phyloP scores from a whole-genome alignment of 1,140 invertebrate species.

The Leucophenga varia region DNA sequence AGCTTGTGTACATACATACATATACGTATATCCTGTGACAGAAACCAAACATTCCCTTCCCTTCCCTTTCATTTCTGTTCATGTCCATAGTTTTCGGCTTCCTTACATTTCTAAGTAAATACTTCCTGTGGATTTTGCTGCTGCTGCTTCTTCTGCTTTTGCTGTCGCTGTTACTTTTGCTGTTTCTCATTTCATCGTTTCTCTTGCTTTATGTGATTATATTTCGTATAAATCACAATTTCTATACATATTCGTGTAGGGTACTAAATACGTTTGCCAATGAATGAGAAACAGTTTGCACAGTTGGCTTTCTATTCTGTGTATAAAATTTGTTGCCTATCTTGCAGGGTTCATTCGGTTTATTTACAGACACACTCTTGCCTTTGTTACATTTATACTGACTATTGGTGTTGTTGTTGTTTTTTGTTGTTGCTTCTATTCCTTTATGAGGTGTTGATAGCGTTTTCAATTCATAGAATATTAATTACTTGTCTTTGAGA shows the following conservation, averaged over 20 bases:
- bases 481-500: constrained; percentile 46
- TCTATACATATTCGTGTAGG: no score
- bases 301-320: constrained; percentile 11
- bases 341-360: no score
- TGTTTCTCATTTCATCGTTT: constrained; percentile 21
- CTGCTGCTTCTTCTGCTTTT: no score
- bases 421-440: no score
- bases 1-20: constrained; percentile 4
- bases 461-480: constrained; percentile 43
- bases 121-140: no score
- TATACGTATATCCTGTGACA: constrained; percentile 6
- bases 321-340: constrained; percentile 6
- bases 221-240: constrained; percentile 30
- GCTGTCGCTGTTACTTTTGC: constrained; percentile 20
- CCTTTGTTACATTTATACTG: neutral
- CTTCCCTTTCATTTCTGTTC: no score
- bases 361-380: no score
- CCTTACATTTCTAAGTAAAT: no score
- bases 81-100: no score
- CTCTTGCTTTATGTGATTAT: constrained; percentile 11
- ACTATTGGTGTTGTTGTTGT: neutral
- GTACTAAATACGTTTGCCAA: neutral
- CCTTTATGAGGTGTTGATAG: no score
- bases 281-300: constrained; percentile 10
- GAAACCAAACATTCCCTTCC: no score